Evolutionary conservation across 2,888 invertebrate species (phyloP), one percentile per base, ranked within the genome.

Genomic region (Callinectes sapidus): DNA sequence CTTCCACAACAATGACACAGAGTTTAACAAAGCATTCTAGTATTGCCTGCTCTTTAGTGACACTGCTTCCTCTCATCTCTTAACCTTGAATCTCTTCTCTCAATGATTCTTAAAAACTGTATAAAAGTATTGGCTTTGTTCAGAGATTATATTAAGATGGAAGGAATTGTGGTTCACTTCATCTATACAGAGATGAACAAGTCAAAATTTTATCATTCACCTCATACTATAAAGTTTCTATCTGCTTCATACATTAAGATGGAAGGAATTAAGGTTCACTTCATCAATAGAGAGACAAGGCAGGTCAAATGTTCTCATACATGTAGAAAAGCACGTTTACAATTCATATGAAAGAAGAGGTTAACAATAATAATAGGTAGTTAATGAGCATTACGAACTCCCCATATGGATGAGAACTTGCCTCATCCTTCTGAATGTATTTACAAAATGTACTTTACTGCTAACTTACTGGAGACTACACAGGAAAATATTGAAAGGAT

Each of bases 101-200:
- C 71, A 71, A n/a, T 71, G 71, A 23, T 71, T 71, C 39, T 39
- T 28, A n/a, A 71, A 71, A 71, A 28, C n/a, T 10, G 71, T 71
- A 71, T 71, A 71, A 71, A 71, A 71, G 71, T 71, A 71, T 71
- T 71, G 71, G 71, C 71, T 71, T n/a, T 71, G 71, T n/a, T 71
- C 71, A 28, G 13, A n/a, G 10, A n/a, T 71, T 28, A 71, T n/a
- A 71, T 28, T 71, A 2, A 71, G 13, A 28, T 71, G 71, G 71
- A 71, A 28, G 71, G 71, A 71, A 28, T 71, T 28, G 23, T 23
- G 10, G 13, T 71, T 71, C 71, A n/a, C n/a, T 71, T 71, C 66
- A 71, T 71, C 66, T 1, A n/a, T 71, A 71, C 3, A 55, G 61
- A 18, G 61, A 61, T 16, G 61, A 61, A 61, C 6, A 61, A 23